Evolutionary conservation across 2,797 vertebrate genomes (phyloP), one percentile per base, ranked within the genome.

Genomic region (Poeciliopsis gracilis): DNA sequence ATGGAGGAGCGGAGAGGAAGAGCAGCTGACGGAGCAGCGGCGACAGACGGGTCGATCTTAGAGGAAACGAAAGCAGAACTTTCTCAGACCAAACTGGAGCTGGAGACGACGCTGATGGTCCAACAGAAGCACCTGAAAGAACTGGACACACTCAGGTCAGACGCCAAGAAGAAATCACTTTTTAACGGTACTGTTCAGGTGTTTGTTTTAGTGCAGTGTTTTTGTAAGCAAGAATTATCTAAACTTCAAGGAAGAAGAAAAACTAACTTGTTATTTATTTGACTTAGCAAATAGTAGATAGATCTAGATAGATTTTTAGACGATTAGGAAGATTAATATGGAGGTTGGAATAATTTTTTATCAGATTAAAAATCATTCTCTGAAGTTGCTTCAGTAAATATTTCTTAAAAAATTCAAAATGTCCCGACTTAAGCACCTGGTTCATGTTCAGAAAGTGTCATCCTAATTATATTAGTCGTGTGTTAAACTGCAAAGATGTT

Each of bases 81-180:
- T 72, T 96, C 95, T 45, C 97, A 97, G 90, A 96, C 96, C 15
- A 97, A 95, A 85, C 85, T 98, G 77, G 97, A 99, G 86, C 95
- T 99, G 28, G 97, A 98, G 91, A 96, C 95, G 8, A 96, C 96
- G 1, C 94, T 98, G 9, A 97, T 96, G 89, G 94, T 96, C 69
- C 97, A 98, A 79, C 97, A 98, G 88, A 97, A 97, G 92, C 97
- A 97, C 91, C 95, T 98, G 76, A 97, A 95, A 89, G 98, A 99
- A 75, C 88, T 98, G 51, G 97, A 99, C 92, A 92, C 96, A 1
- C 97, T 98, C 92, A 97, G 97, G 98, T 95, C 74, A 76, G 83
- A 86, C 25, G 41, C 3, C 13, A 72, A 18, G 11, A 51, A 6
- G 20, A 77, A 77, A 23, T 30, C 2, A 8, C 63, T 41, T 38